These are phyloP conservation scores for Embiotoca jacksoni DNA, from an alignment of 2,113 vertebrate genomes.

Conservation along the genomic window DNA sequence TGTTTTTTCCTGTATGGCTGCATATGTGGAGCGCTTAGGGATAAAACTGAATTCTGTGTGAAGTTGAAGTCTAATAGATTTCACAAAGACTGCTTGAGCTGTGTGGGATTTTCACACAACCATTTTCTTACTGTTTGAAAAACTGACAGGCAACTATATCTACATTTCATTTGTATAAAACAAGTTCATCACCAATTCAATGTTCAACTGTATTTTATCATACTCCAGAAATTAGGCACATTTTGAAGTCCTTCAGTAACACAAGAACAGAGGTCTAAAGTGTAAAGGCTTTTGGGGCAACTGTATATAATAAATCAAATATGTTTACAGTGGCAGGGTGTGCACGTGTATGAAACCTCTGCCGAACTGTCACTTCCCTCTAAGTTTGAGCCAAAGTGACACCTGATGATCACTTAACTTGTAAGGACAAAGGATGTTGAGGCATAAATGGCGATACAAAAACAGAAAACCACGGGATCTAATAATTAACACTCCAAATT, in stretches of 20 bases:
- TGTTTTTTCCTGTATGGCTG: too few relatives aligned
- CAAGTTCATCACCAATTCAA: slow-evolving; percentile 2
- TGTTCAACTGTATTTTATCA: neutral
- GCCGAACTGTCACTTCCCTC: slow-evolving; percentile 27
- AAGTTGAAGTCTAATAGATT: neutral
- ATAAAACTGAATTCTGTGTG: too few relatives aligned
- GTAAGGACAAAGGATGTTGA: slow-evolving; percentile 49
- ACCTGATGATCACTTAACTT: slow-evolving; percentile 54
- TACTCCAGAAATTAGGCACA: slow-evolving; percentile 11
- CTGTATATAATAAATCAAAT: slow-evolving; percentile 55
- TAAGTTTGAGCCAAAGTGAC: slow-evolving; percentile 47
- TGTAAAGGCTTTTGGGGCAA: slow-evolving; percentile 63
- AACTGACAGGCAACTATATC: neutral
- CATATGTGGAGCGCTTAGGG: too few relatives aligned
- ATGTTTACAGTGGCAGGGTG: slow-evolving; percentile 55
- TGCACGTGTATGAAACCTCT: slow-evolving; percentile 41
- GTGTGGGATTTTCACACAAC: slow-evolving; percentile 1
- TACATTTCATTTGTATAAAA: slow-evolving; percentile 10
- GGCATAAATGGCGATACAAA: slow-evolving; percentile 12
- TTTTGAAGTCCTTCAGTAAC: slow-evolving; percentile 44
- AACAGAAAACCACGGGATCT: slow-evolving; percentile 12
- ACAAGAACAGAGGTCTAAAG: slow-evolving; percentile 43
- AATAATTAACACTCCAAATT: slow-evolving; percentile 12
- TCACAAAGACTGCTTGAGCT: slow-evolving; percentile 14
- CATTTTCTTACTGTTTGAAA: neutral